Percentiles rank a stretch among this genome's conserved stretches.
These are phyloP conservation scores for Nomada hirtipes DNA, from an alignment of 2,888 invertebrate species.

Conservation along the genomic window DNA sequence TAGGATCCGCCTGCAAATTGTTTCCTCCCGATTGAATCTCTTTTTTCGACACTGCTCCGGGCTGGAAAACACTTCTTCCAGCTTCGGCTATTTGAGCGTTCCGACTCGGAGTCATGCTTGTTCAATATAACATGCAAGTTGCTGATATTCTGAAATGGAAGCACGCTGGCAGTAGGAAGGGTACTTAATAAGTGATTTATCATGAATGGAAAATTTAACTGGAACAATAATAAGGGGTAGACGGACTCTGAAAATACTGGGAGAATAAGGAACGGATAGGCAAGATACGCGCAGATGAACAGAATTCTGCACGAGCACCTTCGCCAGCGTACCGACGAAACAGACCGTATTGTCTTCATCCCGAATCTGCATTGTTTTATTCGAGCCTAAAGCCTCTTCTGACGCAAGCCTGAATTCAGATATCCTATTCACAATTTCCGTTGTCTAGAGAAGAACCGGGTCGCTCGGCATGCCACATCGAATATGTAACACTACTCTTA, in stretches of 20 bases:
- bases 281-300: conserved; percentile 36
- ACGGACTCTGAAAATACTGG: no score
- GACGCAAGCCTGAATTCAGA: conserved; percentile 52
- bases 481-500: conserved; percentile 11
- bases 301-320: conserved; percentile 52
- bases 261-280: no score
- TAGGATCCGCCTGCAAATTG: conserved; percentile 72
- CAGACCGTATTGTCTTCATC: conserved; percentile 58
- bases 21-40: conserved; percentile 71
- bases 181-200: no score
- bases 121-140: no score
- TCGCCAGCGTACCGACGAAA: conserved; percentile 10
- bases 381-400: conserved; percentile 37
- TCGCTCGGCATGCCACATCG: conserved; percentile 12
- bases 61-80: conserved; percentile 23
- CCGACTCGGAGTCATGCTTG: background rate
- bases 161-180: no score
- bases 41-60: conserved; percentile 48
- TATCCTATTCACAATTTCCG: conserved; percentile 25
- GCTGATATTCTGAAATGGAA: no score
- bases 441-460: conserved; percentile 38
- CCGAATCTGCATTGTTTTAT: conserved; percentile 65
- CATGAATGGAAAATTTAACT: no score
- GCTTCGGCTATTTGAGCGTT: background rate
- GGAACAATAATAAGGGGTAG: no score